phyloP scores from a whole-genome alignment of 2,797 vertebrate genomes.

The Sparidentex hasta region DNA sequence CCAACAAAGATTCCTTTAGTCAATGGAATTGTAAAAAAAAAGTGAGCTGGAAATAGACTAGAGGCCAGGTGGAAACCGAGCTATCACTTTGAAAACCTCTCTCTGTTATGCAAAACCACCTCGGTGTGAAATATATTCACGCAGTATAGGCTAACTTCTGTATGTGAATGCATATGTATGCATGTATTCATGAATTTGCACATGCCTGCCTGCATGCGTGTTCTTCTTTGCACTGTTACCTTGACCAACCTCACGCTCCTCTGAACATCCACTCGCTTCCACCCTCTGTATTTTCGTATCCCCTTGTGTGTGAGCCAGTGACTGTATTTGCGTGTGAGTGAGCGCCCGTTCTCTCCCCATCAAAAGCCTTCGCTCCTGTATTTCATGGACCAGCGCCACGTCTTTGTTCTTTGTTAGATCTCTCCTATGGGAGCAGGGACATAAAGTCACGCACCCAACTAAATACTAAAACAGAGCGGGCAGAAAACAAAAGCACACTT shows the following conservation, averaged over 20 bases:
- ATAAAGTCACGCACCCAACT: slow-evolving; percentile 20
- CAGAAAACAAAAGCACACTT: slow-evolving; percentile 14
- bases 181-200: not conserved
- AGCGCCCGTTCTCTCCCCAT: not conserved
- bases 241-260: not conserved
- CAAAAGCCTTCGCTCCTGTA: slow-evolving; percentile 12
- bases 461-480: slow-evolving; percentile 33
- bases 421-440: slow-evolving; percentile 23
- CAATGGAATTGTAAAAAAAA: not conserved
- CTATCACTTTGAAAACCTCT: not conserved
- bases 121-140: slow-evolving; percentile 10
- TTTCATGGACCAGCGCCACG: slow-evolving; percentile 34
- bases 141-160: not conserved
- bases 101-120: not conserved
- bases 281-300: not conserved
- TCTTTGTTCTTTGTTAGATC: slow-evolving; percentile 51
- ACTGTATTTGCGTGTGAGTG: not conserved
- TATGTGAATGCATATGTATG: not conserved
- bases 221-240: not conserved
- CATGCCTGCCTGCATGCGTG: not conserved
- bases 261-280: not conserved
- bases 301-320: slow-evolving; percentile 1
- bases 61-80: not conserved
- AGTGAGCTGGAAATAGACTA: not conserved
- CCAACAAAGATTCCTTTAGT: not conserved